These are phyloP conservation scores for Chrysina gloriosa DNA, from an alignment of 2,888 invertebrate genomes.

Conservation along the genomic window DNA sequence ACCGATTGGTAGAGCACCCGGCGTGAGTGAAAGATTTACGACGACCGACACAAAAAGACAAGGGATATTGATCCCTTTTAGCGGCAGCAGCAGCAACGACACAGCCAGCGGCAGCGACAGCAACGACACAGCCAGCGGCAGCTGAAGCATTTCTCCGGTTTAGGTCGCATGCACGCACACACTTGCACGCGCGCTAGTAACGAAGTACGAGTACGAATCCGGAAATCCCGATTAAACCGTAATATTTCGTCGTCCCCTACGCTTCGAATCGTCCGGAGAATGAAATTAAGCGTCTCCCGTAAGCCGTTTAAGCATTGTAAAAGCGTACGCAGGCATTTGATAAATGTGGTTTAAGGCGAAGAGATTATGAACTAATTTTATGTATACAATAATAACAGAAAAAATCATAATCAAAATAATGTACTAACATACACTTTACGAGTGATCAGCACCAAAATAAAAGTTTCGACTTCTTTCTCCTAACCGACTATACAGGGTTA, in stretches of 20 bases:
- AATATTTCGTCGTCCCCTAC: not conserved
- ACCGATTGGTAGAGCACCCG: conserved; percentile 19
- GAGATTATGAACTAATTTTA: not conserved
- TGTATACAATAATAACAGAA: too few species aligned
- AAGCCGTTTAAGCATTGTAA: too few species aligned
- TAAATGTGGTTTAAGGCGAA: not conserved
- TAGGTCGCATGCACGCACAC: not conserved
- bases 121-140: conserved; percentile 17
- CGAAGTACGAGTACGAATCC: conserved; percentile 7
- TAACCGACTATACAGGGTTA: too few species aligned
- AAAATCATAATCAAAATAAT: too few species aligned
- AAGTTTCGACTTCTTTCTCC: too few species aligned
- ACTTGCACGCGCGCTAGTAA: not conserved
- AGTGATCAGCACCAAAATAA: too few species aligned
- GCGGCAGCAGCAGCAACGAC: conserved; percentile 4
- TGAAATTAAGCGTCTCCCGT: not conserved
- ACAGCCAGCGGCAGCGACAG: conserved; percentile 5
- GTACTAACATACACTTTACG: too few species aligned
- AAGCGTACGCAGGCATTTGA: not conserved
- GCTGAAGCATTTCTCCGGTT: conserved; percentile 33
- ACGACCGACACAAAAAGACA: conserved; percentile 39
- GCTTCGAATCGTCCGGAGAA: not conserved
- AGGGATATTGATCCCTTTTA: conserved; percentile 39
- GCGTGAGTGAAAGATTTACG: conserved; percentile 38
- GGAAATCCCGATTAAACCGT: conserved; percentile 33